Evolutionary conservation across 1,140 invertebrate species (phyloP).

Genomic region (Plutomurus gul): DNA sequence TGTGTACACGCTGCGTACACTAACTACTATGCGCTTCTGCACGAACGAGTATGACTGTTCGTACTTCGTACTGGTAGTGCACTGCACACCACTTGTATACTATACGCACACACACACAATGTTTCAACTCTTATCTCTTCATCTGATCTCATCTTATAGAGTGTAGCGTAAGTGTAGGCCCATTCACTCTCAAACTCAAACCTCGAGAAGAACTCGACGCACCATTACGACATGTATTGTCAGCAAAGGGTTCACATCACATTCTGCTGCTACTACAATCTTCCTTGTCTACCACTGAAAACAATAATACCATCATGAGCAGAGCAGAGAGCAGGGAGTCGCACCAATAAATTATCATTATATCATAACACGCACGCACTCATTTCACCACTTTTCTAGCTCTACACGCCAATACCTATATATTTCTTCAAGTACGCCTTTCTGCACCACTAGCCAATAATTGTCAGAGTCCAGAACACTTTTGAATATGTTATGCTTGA

Average conservation of each 20-base stretch:
- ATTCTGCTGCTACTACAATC: background rate
- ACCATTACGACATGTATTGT: constrained; percentile 15
- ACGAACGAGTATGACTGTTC: too few species aligned
- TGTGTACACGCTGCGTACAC: too few species aligned
- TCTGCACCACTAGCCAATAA: background rate
- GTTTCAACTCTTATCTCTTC: too few species aligned
- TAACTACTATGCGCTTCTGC: too few species aligned
- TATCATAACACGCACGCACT: background rate
- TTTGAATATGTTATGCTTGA: too few species aligned
- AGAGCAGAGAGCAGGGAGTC: background rate
- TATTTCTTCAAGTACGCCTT: too few species aligned
- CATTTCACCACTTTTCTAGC: background rate
- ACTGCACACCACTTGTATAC: too few species aligned
- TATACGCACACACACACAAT: too few species aligned
- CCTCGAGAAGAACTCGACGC: background rate
- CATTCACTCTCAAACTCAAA: constrained; percentile 21
- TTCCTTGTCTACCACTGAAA: background rate
- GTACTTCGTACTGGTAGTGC: too few species aligned
- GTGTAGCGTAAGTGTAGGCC: background rate
- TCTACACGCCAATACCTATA: background rate
- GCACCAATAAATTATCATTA: background rate
- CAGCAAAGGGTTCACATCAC: background rate
- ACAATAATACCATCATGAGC: too few species aligned
- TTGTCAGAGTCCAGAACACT: too few species aligned
- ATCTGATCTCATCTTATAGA: background rate